Base-by-base conservation (phyloP, 2,113 vertebrate species). In the Pelvicachromis taeniatus region DNA sequence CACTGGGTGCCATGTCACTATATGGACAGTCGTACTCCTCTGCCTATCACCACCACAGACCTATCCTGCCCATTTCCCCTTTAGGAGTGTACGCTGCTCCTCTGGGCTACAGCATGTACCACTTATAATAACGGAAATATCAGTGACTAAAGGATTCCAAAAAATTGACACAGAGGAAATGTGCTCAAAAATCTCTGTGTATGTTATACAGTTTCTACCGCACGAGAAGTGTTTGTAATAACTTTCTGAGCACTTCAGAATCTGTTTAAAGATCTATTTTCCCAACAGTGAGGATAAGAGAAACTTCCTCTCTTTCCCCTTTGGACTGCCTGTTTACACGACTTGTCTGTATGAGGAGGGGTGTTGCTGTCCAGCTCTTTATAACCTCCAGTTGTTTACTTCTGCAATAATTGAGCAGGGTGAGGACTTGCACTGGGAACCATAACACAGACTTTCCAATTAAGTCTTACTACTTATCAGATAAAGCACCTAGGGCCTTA, bases 21-120 rank as follows among this genome's bases (percentile, higher is more conserved):
- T 96, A 95, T 19, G 95, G 95, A 92, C 95, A 95, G 81, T 91
- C 95, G 0, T 95, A 95, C 84, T 91, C 92, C 84, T 91, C 92
- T 2, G 86, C 93, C 40, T 95, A 91, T 26, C 91, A 94, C 85
- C 92, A 93, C 81, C 91, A 93, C 79, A 95, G 96, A 90, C 90
- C 94, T 77, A 33, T 96, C 9, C 79, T 96, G 82, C 95, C 95
- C 42, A 85, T 96, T 3, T 88, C 95, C 6, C 95, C 95, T 10
- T 53, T 95, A 23, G 93, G 95, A 90, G 91, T 96, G 8, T 96
- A 96, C 5, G 87, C 94, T 5, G 77, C 93, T 29, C 94, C 95
- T 3, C 84, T 96, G 87, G 95, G 93, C 78, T 96, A 95, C 91
- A 85, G 95, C 90, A 95, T 96, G 94, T 96, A 96, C 92, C 95